Evolutionary conservation across 1,140 invertebrate genomes (phyloP).

Genomic region (Magallana ariakensis): DNA sequence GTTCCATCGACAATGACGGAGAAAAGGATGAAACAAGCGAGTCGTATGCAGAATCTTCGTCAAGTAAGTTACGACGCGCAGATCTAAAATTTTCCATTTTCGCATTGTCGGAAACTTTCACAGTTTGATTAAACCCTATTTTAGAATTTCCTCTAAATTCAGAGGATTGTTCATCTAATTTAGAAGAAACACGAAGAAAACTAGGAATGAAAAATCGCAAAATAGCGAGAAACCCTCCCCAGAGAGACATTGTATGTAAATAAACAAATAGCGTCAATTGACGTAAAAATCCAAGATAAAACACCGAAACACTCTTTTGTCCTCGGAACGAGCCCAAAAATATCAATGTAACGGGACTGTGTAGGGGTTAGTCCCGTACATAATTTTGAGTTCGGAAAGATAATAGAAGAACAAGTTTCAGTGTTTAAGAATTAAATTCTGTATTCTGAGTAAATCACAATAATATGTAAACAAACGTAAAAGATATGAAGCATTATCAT

Average conservation of each 20-base stretch:
- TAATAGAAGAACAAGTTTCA: no score
- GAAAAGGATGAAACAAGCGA: background rate
- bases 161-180: background rate
- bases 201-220: background rate
- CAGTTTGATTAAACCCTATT: background rate
- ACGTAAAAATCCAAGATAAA: background rate
- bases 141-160: background rate
- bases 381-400: no score
- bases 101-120: background rate
- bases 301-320: background rate
- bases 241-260: background rate
- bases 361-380: no score
- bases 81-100: background rate
- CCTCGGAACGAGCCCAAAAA: background rate
- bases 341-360: no score
- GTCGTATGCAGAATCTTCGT: conserved; percentile 12
- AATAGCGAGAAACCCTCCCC: background rate
- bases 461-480: no score
- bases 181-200: background rate
- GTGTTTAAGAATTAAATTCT: no score
- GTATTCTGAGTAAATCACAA: no score
- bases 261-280: no score
- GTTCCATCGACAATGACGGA: conserved; percentile 19
- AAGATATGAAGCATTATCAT: no score
- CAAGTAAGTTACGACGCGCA: background rate